Conservation (phyloP, 2,888 invertebrate genomes). For the Ypsolopha sequella region DNA sequence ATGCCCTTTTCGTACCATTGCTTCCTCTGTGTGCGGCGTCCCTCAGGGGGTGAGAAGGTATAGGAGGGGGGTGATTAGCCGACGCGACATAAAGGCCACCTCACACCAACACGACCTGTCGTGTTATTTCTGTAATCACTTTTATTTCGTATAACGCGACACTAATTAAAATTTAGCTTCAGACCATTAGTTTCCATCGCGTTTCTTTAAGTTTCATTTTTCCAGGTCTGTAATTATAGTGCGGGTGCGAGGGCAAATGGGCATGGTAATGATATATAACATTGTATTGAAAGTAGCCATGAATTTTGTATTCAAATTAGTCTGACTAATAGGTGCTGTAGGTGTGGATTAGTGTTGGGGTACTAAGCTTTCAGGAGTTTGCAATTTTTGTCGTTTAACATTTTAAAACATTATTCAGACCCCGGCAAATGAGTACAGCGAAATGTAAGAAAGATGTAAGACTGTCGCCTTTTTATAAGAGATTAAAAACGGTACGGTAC, state of each 20-base stretch:
- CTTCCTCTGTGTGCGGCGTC: too few relatives aligned
- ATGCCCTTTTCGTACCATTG: too few relatives aligned
- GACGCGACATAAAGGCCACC: slow-evolving; percentile 21
- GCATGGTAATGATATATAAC: slow-evolving; percentile 65
- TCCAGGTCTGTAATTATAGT: slow-evolving; percentile 58
- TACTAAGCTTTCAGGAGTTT: background rate
- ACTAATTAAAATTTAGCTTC: slow-evolving; percentile 73
- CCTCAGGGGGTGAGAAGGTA: slow-evolving; percentile 17
- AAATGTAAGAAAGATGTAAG: too few relatives aligned
- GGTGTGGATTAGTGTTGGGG: slow-evolving; percentile 33
- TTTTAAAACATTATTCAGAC: too few relatives aligned
- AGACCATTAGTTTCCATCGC: slow-evolving; percentile 66
- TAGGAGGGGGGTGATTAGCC: slow-evolving; percentile 17
- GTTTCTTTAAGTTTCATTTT: slow-evolving; percentile 66
- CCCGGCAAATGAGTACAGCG: too few relatives aligned
- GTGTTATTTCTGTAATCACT: slow-evolving; percentile 68
- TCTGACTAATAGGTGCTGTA: slow-evolving; percentile 44
- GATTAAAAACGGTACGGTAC: too few relatives aligned
- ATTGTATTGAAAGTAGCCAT: slow-evolving; percentile 58
- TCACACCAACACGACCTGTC: slow-evolving; percentile 47
- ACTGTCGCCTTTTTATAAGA: too few relatives aligned
- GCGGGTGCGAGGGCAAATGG: slow-evolving; percentile 62
- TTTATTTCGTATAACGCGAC: slow-evolving; percentile 67
- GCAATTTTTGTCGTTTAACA: background rate
- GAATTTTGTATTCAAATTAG: slow-evolving; percentile 70